Base-by-base conservation (phyloP, 2,888 invertebrate genomes). In the Pristionchus mayeri region DNA sequence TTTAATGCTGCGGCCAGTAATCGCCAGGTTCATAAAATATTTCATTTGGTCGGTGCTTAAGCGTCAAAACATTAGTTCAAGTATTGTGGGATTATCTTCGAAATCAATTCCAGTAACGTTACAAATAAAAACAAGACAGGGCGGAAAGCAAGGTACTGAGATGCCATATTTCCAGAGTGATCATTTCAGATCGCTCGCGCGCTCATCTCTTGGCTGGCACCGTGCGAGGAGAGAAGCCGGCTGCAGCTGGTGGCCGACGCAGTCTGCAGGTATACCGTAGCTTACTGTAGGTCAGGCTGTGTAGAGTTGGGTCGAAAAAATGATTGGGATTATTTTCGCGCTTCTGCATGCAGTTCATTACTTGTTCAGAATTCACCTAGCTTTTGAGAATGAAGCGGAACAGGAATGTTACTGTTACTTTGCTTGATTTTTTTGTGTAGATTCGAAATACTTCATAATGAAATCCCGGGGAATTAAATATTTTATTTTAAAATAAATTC, bases 141-240 rank as follows among this genome's bases (percentile, higher is more conserved):
- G n/a, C n/a, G n/a, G n/a, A n/a, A n/a, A n/a, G n/a, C n/a, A n/a
- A n/a, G n/a, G n/a, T n/a, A n/a, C n/a, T n/a, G n/a, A n/a, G n/a
- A n/a, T n/a, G n/a, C n/a, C n/a, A n/a, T n/a, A n/a, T n/a, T n/a
- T n/a, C n/a, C n/a, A n/a, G n/a, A n/a, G n/a, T n/a, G n/a, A n/a
- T n/a, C 16, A 48, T 54, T 40, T n/a, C 71, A 87, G 86, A 60
- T 87, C 18, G 85, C 86, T 34, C 79, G 87, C 2, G 37, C 84
- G n/a, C 79, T 84, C 48, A 60, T 76, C 48, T 30, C 30, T 18
- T 44, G 27, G 21, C 21, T 63, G 44, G 34, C 48, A 0, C 81
- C 30, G 30, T 44, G 63, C 21, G 63, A 30, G 34, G 81, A 60
- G 40, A n/a, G 63, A 11, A 30, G 13, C 13, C 48, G 63, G 21